Base-by-base conservation (phyloP, 2,797 vertebrate species). In the Phrynocephalus forsythii region DNA sequence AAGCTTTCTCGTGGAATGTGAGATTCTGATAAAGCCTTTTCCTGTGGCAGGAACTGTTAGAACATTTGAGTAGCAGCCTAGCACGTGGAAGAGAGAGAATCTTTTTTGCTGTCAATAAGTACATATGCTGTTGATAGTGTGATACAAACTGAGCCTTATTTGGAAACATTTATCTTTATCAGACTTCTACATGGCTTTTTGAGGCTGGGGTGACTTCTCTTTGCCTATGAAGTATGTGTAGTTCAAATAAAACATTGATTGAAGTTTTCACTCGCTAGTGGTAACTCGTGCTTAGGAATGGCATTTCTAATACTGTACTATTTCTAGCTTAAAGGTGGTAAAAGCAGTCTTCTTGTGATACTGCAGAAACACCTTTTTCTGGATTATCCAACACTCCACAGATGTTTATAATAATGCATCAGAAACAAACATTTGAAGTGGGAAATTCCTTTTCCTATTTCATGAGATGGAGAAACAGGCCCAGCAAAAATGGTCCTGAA, bases 61-160 rank as follows among this genome's bases (percentile, higher is more conserved):
- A 68, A 52, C 73, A 38, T 38, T 52, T 76, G 24, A 78, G 66
- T 33, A 1, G 73, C 0, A 78, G 78, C 77, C 56, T 82, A 7
- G 63, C 16, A 63, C 52, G 44, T 68, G 71, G 1, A 69, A 26
- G 71, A 13, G 78, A 89, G 67, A 81, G 83, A 33, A 75, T 22
- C 38, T 91, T 77, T 89, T 90, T 24, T 79, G 11, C 73, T 86
- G 30, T 67, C 33, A 73, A 73, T 69, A 75, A 52, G 1, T 69
- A 50, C 20, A 10, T n/a, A 30, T 80, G 16, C 68, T 83, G 82
- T 6, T 28, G 82, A 5, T 73, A 28, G 48, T 77, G 86, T 76
- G 38, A 75, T n/a, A 77, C 26, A 20, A 30, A 1, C 1, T 0
- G 22, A 77, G 68, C 30, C 24, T 81, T 63, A 5, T 63, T 63